Evolutionary conservation across 2,113 vertebrate species (phyloP).

Genomic region (Ciconia stormi): DNA sequence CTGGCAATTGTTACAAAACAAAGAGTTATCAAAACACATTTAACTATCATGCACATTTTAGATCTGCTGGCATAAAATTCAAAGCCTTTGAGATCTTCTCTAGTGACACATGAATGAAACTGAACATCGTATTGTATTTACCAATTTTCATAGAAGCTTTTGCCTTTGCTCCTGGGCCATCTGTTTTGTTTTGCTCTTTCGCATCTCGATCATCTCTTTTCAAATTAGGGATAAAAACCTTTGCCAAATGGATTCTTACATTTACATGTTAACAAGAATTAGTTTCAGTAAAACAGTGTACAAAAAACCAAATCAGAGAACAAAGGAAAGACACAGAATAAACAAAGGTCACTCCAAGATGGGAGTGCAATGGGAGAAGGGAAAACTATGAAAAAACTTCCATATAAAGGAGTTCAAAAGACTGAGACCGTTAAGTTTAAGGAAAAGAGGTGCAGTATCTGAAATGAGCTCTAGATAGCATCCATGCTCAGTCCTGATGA

Average conservation of each 20-base stretch:
- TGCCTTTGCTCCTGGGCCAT: conserved; percentile 35
- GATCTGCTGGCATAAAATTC: conserved; percentile 45
- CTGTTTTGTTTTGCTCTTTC: conserved; percentile 24
- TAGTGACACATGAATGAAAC: conserved; percentile 41
- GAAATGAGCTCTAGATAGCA: not conserved
- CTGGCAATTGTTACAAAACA: conserved; percentile 9
- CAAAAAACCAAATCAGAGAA: not conserved
- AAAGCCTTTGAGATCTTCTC: conserved; percentile 42
- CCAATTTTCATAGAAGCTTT: not conserved
- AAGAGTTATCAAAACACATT: conserved; percentile 49
- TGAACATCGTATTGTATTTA: conserved; percentile 17
- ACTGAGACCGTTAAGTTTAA: not conserved
- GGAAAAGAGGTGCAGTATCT: not conserved
- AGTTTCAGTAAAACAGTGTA: not conserved
- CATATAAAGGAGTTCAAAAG: not conserved
- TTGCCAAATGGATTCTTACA: not conserved
- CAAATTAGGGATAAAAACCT: not conserved
- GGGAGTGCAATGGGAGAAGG: not conserved
- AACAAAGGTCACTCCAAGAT: not conserved
- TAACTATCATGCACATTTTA: conserved; percentile 18
- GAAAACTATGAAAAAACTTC: not conserved
- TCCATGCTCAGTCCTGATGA: not conserved
- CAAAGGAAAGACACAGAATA: not conserved
- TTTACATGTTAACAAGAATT: not conserved
- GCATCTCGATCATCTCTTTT: not conserved